Conservation (phyloP, 1,140 invertebrate genomes). For the Lucilia sericata region DNA sequence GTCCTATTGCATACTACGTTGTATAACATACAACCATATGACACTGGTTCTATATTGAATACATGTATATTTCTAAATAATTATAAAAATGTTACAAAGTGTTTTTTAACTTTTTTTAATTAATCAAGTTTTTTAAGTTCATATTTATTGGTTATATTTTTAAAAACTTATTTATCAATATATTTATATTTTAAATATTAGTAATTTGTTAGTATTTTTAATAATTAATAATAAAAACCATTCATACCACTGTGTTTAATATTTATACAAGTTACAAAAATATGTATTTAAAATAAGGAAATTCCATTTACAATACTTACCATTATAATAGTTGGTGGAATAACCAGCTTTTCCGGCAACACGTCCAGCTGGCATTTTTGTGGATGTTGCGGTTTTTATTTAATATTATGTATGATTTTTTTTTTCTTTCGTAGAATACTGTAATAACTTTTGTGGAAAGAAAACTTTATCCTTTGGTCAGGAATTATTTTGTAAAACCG, state of each 20-base stretch:
- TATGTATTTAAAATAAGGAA: background rate
- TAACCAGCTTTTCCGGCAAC: constrained; percentile 79
- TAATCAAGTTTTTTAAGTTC: too few species aligned
- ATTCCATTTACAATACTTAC: constrained; percentile 65
- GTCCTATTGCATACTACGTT: too few species aligned
- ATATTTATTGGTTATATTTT: too few species aligned
- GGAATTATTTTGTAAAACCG: background rate
- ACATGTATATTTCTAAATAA: too few species aligned
- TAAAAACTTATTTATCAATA: too few species aligned
- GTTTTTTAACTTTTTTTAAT: too few species aligned
- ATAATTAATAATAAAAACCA: background rate
- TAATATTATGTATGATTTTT: background rate
- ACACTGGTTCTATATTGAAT: too few species aligned
- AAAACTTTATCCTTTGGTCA: background rate
- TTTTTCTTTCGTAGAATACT: background rate
- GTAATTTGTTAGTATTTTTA: too few species aligned
- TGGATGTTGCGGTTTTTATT: constrained; percentile 27
- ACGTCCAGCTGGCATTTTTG: constrained; percentile 71
- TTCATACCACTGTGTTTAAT: background rate
- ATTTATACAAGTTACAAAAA: background rate
- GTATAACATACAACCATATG: too few species aligned
- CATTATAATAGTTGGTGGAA: constrained; percentile 77
- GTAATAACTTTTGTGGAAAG: background rate
- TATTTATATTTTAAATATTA: too few species aligned
- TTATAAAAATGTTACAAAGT: too few species aligned